Base-by-base conservation (phyloP, 2,888 invertebrate genomes). In the Hemithea aestivaria region DNA sequence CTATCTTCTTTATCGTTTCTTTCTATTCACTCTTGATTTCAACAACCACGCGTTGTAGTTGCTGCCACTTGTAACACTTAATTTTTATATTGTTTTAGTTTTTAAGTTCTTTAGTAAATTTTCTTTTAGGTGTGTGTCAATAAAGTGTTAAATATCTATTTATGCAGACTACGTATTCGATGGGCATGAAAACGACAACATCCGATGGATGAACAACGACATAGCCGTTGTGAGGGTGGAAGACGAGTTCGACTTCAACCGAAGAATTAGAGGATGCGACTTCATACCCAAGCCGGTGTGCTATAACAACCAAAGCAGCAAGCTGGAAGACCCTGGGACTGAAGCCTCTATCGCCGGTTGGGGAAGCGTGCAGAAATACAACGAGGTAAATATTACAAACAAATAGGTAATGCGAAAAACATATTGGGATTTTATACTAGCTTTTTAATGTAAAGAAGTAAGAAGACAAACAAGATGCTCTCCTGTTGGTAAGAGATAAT, bases 181-280 rank as follows among this genome's bases (percentile, higher is more conserved):
- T 23, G 77, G 75, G 0, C 73, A 74, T 27, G 72, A 75, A 25
- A 73, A 73, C 36, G 75, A 76, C 45, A 76, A 77, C 40, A 62
- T 77, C 2, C 52, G 74, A 20, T 77, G 77, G 77, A 74, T 77
- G 75, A 73, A 67, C 54, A 74, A 76, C 35, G 77, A 77, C 41
- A 73, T 77, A 20, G 77, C 77, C 0, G 58, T 77, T 0, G 73
- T 77, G 0, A 75, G 69, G 32, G 61, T 70, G 0, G 77, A 77
- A 12, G 73, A 73, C 0, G 73, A 74, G 20, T 74, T 77, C 20
- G 73, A 75, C 40, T 75, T 77, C 51, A 56, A 48, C 0, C 53
- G 73, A 0, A 56, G 71, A 3, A 40, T 74, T 6, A 46, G 65
- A 8, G 77, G 75, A 1, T 77, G 77, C 12, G 75, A 75, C 26